A percentile compares a stretch with the other conserved stretches of the same genome.
Conservation (phyloP, 1,140 invertebrate genomes). For the Nasonia giraulti region DNA sequence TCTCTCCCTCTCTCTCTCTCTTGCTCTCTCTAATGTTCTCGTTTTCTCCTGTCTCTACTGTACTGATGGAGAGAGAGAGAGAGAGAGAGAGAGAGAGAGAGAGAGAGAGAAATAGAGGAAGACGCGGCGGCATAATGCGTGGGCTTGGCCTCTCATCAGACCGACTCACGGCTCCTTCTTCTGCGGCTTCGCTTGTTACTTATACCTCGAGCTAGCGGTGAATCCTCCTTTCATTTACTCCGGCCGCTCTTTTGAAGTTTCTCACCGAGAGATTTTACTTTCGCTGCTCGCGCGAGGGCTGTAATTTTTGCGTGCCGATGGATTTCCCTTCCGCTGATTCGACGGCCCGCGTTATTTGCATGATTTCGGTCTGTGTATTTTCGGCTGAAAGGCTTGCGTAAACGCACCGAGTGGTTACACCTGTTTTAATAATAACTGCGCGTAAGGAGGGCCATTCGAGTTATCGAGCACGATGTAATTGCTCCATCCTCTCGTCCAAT, state of each 20-base stretch:
- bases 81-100: no score
- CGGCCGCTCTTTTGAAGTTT: neutral
- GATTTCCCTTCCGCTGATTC: neutral
- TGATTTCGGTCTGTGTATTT: no score
- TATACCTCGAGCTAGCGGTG: no score
- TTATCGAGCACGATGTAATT: no score
- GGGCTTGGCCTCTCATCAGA: slow-evolving; percentile 33
- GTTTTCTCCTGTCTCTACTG: neutral
- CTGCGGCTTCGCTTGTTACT: slow-evolving; percentile 10
- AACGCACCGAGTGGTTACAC: no score
- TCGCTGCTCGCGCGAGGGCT: neutral
- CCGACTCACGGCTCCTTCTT: slow-evolving; percentile 21
- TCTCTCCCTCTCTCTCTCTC: no score
- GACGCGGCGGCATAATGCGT: neutral
- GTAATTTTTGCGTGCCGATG: neutral
- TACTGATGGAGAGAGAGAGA: neutral
- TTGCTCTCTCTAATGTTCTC: neutral
- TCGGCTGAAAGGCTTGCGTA: no score
- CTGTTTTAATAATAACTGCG: no score
- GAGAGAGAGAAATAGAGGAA: neutral
- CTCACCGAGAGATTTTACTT: neutral
- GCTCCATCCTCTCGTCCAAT: no score
- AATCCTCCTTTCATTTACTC: slow-evolving; percentile 6
- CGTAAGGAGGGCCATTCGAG: no score
- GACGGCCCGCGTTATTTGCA: neutral